Evolutionary conservation across 2,888 invertebrate genomes (phyloP).

Genomic region (Hecatera dysodea): DNA sequence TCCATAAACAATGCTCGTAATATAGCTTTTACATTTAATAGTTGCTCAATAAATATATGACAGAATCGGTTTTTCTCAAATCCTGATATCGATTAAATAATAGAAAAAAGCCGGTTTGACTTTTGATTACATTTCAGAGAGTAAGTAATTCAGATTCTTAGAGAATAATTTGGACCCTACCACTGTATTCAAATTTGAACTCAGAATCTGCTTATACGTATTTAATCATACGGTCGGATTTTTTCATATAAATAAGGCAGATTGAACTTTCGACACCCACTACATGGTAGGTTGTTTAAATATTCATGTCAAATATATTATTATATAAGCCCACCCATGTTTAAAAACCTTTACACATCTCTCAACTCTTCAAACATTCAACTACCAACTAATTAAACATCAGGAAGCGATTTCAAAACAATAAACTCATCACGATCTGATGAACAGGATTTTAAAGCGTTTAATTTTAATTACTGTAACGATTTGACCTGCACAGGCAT

Average conservation of each 20-base stretch:
- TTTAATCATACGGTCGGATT: too few relatives aligned
- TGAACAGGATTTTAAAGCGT: constrained; percentile 39
- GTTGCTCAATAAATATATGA: background rate
- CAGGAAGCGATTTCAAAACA: constrained; percentile 62
- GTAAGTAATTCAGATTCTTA: too few relatives aligned
- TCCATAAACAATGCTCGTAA: background rate
- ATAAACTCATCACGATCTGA: constrained; percentile 57
- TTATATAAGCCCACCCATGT: constrained; percentile 4
- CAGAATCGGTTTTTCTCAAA: background rate
- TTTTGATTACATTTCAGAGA: too few relatives aligned
- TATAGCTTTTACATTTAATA: background rate
- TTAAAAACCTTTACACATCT: constrained; percentile 18
- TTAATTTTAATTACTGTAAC: constrained; percentile 53
- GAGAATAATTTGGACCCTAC: too few relatives aligned
- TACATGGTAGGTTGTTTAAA: background rate
- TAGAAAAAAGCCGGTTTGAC: too few relatives aligned
- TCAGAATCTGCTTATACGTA: too few relatives aligned
- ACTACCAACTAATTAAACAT: constrained; percentile 56
- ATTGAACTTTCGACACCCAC: background rate
- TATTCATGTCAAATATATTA: constrained; percentile 10
- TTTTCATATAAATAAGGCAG: too few relatives aligned
- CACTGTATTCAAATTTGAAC: too few relatives aligned
- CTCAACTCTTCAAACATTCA: constrained; percentile 27
- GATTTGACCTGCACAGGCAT: constrained; percentile 46
- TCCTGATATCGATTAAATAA: background rate